Evolutionary conservation across 2,113 vertebrate species (phyloP).

Genomic region (Chauna torquata): DNA sequence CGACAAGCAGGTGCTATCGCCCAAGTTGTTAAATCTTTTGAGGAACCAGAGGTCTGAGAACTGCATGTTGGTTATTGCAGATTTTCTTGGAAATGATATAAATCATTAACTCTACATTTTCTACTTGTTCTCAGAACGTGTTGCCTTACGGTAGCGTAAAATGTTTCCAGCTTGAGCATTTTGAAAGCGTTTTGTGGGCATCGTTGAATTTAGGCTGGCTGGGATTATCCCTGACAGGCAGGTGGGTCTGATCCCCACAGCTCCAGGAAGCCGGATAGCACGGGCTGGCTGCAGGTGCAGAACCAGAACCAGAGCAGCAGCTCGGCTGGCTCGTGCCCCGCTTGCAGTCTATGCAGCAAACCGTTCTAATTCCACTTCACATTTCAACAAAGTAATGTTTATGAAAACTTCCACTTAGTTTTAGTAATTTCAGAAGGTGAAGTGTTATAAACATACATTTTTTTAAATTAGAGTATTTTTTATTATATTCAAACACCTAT

Average conservation of each 20-base stretch:
- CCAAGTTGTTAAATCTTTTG: neutral
- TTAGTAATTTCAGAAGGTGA: constrained; percentile 51
- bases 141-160: neutral
- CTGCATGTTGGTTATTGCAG: too few relatives aligned
- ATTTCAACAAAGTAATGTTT: constrained; percentile 27
- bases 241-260: too few relatives aligned
- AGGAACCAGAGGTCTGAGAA: neutral
- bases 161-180: neutral
- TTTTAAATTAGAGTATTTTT: constrained; percentile 47
- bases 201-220: too few relatives aligned
- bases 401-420: constrained; percentile 54
- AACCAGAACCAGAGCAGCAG: neutral
- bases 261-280: neutral
- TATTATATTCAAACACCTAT: constrained; percentile 59
- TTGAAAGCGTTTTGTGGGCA: too few relatives aligned
- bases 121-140: neutral
- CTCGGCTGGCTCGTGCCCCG: neutral
- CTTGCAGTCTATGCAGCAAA: neutral
- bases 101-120: neutral
- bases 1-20: rapidly evolving
- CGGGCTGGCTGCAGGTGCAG: neutral
- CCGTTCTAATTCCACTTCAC: neutral
- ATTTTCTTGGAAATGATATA: neutral
- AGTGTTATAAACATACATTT: too few relatives aligned
- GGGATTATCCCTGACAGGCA: too few relatives aligned